Base-by-base conservation (phyloP, 2,113 vertebrate genomes). In the Catharus fuscescens region DNA sequence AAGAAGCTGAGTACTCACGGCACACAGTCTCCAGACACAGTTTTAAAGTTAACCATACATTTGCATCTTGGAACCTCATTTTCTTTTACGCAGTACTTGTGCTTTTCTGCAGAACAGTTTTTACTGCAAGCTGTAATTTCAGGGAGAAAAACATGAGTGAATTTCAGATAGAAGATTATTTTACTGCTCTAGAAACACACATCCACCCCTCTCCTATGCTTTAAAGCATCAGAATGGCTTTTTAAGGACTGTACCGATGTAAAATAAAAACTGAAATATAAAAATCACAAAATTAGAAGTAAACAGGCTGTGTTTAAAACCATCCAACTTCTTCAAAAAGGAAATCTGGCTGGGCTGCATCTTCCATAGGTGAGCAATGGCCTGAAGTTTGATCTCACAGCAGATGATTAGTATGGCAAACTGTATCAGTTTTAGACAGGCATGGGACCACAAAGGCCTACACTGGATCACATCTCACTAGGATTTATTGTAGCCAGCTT, bases 21-120 rank as follows among this genome's bases (percentile, higher is more conserved):
- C 42, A 92, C 25, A 34, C 97, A 98, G 4, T 3, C 2, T 12
- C 0, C 8, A 14, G 1, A 0, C 3, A 53, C 0, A 0, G 9
- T 0, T 42, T 15, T 0, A 18, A 78, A 98, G 57, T 96, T 79
- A 2, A 31, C 0, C 48, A 83, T 18, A 52, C 98, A 98, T 10
- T 3, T 6, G 14, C 98, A 98, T 0, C 0, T 0, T 7, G 36
- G 8, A 3, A 0, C 0, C 0, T 0, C 5, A 16, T 3, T 1
- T 10, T 6, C 32, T 42, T 2, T 59, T 17, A 45, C 4, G 31
- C 98, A 98, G 26, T 92, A 88, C 31, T 19, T 29, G 0, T 48
- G 21, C 6, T 82, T 13, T 1, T 12, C 0, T 12, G 12, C 5
- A 2, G 12, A 48, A 90, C 98, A 98, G 11, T 0, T 0, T 1